phyloP scores from a whole-genome alignment of 2,888 invertebrate genomes.

The Lutraria lutraria region DNA sequence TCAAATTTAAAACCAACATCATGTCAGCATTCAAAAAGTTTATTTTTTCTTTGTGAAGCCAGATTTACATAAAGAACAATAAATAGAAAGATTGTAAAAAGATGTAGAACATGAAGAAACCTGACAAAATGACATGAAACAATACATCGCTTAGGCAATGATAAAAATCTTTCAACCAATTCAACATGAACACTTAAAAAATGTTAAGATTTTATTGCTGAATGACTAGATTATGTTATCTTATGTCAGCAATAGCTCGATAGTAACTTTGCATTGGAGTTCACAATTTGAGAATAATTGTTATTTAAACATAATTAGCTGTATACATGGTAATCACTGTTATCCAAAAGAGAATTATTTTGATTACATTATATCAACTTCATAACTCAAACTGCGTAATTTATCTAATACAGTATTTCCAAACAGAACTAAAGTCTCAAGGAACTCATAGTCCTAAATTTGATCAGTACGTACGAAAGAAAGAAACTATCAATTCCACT shows the following conservation, averaged over 20 bases:
- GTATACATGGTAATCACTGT: no score
- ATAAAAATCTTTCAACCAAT: conserved; percentile 22
- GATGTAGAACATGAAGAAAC: conserved; percentile 38
- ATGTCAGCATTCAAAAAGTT: conserved; percentile 28
- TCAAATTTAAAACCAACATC: neutral
- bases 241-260: conserved; percentile 1
- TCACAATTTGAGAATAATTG: neutral
- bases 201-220: conserved; percentile 11
- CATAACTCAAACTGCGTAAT: neutral
- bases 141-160: conserved; percentile 22
- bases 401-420: neutral
- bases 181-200: neutral
- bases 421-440: neutral
- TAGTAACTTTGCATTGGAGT: neutral
- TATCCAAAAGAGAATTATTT: no score
- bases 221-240: neutral
- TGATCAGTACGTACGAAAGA: neutral
- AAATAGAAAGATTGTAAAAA: conserved; percentile 44
- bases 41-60: conserved; percentile 33
- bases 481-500: conserved; percentile 10
- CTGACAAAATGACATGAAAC: conserved; percentile 28
- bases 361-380: no score
- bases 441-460: neutral
- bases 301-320: neutral
- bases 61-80: conserved; percentile 45